Percentiles rank a stretch among this genome's conserved stretches.
phyloP scores from a whole-genome alignment of 2,888 invertebrate genomes.

The Cataglyphis albicans region DNA sequence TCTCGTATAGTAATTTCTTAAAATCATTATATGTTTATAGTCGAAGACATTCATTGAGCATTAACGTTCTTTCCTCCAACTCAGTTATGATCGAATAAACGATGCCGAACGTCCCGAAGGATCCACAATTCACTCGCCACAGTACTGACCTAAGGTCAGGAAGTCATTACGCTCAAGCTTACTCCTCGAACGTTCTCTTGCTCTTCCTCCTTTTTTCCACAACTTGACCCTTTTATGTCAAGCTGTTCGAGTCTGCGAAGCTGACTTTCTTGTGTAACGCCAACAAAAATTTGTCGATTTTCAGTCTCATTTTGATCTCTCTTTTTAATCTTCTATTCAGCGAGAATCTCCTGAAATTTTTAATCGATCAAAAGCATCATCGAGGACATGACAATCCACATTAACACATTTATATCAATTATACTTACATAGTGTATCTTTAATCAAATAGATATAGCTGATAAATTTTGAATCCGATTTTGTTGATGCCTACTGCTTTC shows the following conservation, averaged over 20 bases:
- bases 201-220: conserved; percentile 52
- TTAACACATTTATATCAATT: too few species aligned
- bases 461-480: too few species aligned
- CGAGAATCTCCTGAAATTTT: conserved; percentile 7
- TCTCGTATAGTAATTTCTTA: too few species aligned
- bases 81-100: conserved; percentile 18
- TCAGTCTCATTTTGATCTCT: conserved; percentile 24
- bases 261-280: conserved; percentile 39
- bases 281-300: conserved; percentile 62
- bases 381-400: too few species aligned
- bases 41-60: background rate
- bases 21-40: background rate
- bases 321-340: conserved; percentile 1
- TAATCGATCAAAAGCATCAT: too few species aligned
- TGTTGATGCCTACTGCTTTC: too few species aligned
- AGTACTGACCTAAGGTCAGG: conserved; percentile 72
- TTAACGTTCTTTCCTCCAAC: background rate
- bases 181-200: conserved; percentile 62
- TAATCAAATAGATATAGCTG: too few species aligned
- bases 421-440: too few species aligned
- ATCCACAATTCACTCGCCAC: conserved; percentile 68
- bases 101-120: conserved; percentile 43
- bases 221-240: conserved; percentile 46
- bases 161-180: conserved; percentile 79
- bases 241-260: conserved; percentile 29